Evolutionary conservation across 2,113 vertebrate genomes (phyloP), one percentile per base, ranked within the genome.

Genomic region (Chinchilla lanigera): DNA sequence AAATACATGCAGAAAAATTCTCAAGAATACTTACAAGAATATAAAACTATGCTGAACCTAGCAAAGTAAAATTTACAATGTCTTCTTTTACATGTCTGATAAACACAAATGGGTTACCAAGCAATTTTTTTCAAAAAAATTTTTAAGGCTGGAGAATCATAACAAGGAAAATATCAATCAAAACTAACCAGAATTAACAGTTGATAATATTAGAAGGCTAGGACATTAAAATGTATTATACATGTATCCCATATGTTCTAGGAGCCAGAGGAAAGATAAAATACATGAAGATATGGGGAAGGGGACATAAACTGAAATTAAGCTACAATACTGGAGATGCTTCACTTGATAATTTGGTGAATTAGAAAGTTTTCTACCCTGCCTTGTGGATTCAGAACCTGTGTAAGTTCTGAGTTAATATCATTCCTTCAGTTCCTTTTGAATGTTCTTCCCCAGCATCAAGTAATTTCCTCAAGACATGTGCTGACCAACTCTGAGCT

Each of bases 131-230:
- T 28, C 54, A 56, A 75, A 94, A 35, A 69, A 65, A 69, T 56
- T 24, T 22, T 35, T 28, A 94, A 61, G 44, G 33, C 60, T 80
- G 50, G 84, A 52, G 78, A 89, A 30, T 3, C 19, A 50, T 58
- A 69, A 81, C 82, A 22, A 95, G 33, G 50, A n/a, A 94, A 89
- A 60, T 38, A 69, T 38, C 38, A 52, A 82, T 77, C 24, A 69
- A 93, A 95, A 93, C 30, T 60, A 93, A 82, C 44, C 65, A 92
- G 30, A 60, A 80, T 9, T 92, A 71, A 97, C 22, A 24, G 58
- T 77, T 92, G 30, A 83, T 33, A 86, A 35, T 54, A 93, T 67
- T 10, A 86, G 35, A 44, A 93, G 41, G 81, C 41, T 16, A 85
- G 14, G 22, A 83, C 56, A 96, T 50, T 58, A 83, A 71, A 73